These are phyloP conservation scores for Siderastrea siderea DNA, from an alignment of 92 coral and sea anemone genomes.

Conservation along the genomic window DNA sequence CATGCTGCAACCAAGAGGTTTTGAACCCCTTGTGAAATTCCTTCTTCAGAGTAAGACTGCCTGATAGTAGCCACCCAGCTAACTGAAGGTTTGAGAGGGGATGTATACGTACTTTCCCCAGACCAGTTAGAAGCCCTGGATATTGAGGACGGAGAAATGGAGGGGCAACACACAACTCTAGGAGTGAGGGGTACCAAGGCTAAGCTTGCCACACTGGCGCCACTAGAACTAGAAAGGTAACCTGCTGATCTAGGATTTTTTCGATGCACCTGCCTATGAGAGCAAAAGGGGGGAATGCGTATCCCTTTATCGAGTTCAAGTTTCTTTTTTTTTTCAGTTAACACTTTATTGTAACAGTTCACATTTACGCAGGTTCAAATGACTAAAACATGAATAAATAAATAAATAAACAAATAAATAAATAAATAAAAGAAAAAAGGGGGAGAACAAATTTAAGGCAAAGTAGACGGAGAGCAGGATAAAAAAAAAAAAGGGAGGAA, in stretches of 20 bases:
- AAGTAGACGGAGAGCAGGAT: too few relatives aligned
- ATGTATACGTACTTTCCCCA: conserved; percentile 13
- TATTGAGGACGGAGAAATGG: conserved; percentile 43
- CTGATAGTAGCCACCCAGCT: conserved; percentile 75
- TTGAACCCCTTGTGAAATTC: conserved; percentile 60
- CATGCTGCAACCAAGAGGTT: conserved; percentile 58
- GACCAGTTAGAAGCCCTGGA: conserved; percentile 40
- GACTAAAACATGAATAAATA: too few relatives aligned
- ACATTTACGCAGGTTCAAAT: too few relatives aligned
- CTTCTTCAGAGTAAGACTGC: conserved; percentile 57
- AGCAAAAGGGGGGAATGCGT: conserved; percentile 66
- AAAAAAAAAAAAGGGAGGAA: too few relatives aligned
- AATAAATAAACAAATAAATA: too few relatives aligned
- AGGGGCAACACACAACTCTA: conserved; percentile 48
- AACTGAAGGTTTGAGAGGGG: conserved; percentile 59
- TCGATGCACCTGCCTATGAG: conserved; percentile 53
- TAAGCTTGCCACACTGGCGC: conserved; percentile 48
- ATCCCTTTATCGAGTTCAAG: conserved; percentile 50
- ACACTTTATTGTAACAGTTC: too few relatives aligned
- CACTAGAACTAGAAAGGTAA: conserved; percentile 38
- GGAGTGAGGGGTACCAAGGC: conserved; percentile 64
- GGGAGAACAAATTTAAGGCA: too few relatives aligned
- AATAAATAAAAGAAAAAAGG: too few relatives aligned
- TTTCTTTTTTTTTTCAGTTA: neutral
- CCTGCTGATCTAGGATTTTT: conserved; percentile 24